Evolutionary conservation across 2,888 invertebrate genomes (phyloP).

Genomic region (Cryptocephalus primarius): DNA sequence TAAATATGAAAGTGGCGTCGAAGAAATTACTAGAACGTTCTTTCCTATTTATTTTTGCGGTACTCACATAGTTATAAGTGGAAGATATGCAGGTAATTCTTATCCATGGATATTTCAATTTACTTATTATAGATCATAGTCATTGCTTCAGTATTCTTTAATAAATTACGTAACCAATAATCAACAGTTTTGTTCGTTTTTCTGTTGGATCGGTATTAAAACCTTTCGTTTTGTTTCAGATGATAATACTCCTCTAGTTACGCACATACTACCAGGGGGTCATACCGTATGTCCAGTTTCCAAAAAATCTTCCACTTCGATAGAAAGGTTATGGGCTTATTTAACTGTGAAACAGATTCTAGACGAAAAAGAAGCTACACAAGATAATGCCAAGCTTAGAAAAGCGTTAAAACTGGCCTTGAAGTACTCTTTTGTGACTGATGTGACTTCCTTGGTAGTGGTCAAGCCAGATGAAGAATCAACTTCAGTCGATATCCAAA

Average conservation of each 20-base stretch:
- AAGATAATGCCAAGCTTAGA: constrained; percentile 30
- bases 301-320: constrained; percentile 16
- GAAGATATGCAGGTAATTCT: constrained; percentile 23
- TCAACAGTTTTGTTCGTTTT: too few species aligned
- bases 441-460: too few species aligned
- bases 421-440: constrained; percentile 49
- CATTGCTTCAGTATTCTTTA: too few species aligned
- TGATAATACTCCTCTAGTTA: too few species aligned
- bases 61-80: constrained; percentile 52
- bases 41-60: constrained; percentile 52
- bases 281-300: constrained; percentile 16
- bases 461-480: constrained; percentile 53
- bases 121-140: too few species aligned
- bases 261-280: background rate
- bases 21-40: constrained; percentile 41
- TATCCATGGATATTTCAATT: too few species aligned
- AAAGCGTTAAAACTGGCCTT: constrained; percentile 46
- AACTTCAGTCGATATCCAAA: too few species aligned
- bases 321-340: constrained; percentile 48
- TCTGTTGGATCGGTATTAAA: too few species aligned
- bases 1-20: constrained; percentile 44
- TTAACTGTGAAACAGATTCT: constrained; percentile 50
- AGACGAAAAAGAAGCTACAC: constrained; percentile 30
- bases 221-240: too few species aligned
- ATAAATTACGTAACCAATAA: too few species aligned